Conservation (phyloP, 2,113 vertebrate species). For the Lepus americanus region DNA sequence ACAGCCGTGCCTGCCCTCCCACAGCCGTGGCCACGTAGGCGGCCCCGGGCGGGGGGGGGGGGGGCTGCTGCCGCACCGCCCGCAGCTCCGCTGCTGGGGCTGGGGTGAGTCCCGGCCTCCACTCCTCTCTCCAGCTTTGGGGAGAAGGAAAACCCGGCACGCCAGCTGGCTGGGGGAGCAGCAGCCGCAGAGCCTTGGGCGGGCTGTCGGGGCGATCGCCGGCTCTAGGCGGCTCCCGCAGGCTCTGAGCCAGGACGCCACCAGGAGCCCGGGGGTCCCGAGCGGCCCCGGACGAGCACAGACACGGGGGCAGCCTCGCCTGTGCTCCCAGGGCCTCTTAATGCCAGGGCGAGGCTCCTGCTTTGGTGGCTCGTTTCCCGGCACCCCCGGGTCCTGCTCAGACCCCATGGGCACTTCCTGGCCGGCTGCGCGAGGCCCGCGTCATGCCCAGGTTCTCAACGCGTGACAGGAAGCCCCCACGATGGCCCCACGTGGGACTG, state of each 20-base stretch:
- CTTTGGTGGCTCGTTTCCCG: too few relatives aligned
- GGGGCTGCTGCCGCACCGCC: too few relatives aligned
- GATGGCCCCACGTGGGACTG: background rate
- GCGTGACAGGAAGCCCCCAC: background rate
- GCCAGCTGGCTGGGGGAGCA: background rate
- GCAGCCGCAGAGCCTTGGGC: fast-evolving
- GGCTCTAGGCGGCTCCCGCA: background rate
- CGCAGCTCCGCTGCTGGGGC: fast-evolving
- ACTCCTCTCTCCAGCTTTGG: too few relatives aligned
- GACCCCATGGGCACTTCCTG: fast-evolving
- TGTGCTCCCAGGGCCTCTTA: too few relatives aligned
- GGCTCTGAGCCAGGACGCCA: fast-evolving
- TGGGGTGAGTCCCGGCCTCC: fast-evolving
- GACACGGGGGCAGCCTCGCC: too few relatives aligned
- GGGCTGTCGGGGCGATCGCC: background rate
- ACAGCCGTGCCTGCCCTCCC: too few relatives aligned
- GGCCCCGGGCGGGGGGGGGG: background rate
- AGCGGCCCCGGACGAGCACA: too few relatives aligned
- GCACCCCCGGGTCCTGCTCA: fast-evolving
- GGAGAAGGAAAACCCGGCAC: background rate
- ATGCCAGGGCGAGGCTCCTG: fast-evolving
- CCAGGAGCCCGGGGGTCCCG: fast-evolving
- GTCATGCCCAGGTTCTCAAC: too few relatives aligned
- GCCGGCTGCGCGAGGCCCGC: background rate
- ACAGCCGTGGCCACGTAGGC: too few relatives aligned